phyloP scores from a whole-genome alignment of 2,797 vertebrate species.

The Mus caroli region DNA sequence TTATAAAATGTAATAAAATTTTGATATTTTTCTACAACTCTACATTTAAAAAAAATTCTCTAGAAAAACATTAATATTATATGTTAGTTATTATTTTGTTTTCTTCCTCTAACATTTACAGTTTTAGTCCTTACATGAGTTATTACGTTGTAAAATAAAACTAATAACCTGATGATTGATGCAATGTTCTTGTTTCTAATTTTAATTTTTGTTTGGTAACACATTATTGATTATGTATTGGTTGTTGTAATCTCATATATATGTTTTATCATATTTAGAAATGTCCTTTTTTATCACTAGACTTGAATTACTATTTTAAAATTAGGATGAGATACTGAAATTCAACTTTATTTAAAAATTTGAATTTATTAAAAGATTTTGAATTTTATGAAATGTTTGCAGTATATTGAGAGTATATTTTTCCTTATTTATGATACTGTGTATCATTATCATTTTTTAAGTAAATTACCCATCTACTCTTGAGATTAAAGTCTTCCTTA shows the following conservation, averaged over 20 bases:
- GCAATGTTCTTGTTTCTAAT: background rate
- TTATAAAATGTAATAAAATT: background rate
- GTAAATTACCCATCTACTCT: background rate
- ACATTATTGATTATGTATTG: background rate
- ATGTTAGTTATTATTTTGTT: conserved; percentile 1
- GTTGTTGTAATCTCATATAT: background rate
- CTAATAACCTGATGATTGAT: background rate
- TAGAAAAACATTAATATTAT: conserved; percentile 18
- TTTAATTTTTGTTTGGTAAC: background rate
- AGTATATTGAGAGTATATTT: background rate
- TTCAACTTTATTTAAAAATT: background rate
- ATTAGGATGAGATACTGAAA: background rate
- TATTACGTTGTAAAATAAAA: background rate
- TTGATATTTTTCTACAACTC: background rate
- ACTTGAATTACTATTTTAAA: conserved; percentile 17
- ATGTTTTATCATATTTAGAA: background rate
- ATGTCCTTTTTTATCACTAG: background rate
- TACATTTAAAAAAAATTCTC: background rate
- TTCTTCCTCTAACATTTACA: background rate
- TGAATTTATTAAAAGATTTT: background rate
- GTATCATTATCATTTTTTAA: conserved; percentile 8
- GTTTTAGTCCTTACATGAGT: background rate
- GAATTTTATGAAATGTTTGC: conserved; percentile 34
- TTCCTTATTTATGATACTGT: background rate
- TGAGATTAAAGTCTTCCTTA: conserved; percentile 21